A percentile compares a stretch with the other conserved stretches of the same genome.
These are phyloP conservation scores for Tetranychus urticae DNA, from an alignment of 1,140 invertebrate genomes.

Conservation along the genomic window DNA sequence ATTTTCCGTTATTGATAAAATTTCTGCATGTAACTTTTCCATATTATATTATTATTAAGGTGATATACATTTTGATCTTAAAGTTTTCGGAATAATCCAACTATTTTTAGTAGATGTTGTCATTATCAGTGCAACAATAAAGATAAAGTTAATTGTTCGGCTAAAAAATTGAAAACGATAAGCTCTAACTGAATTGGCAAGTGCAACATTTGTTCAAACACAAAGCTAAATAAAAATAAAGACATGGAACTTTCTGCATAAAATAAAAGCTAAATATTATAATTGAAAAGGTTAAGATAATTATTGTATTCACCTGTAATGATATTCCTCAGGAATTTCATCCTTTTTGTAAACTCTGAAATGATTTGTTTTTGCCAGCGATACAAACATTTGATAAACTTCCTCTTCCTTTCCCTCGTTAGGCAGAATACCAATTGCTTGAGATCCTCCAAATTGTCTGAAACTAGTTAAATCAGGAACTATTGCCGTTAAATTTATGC, in stretches of 20 bases:
- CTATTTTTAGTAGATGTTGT: no score
- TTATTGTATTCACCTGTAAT: constrained; percentile 15
- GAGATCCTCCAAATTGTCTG: constrained; percentile 12
- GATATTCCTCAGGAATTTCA: constrained; percentile 19
- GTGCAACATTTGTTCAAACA: no score
- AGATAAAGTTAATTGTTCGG: neutral
- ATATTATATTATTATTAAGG: neutral
- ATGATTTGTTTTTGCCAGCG: neutral
- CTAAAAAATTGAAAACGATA: neutral
- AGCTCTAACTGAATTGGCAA: neutral
- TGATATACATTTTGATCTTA: neutral
- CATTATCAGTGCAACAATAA: neutral
- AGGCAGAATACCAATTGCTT: neutral
- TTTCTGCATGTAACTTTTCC: neutral
- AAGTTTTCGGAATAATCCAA: no score
- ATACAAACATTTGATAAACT: neutral
- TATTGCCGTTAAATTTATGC: constrained; percentile 11
- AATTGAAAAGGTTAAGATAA: no score
- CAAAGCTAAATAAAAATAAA: no score
- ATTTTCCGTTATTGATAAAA: neutral
- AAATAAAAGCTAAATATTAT: no score
- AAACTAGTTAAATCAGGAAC: constrained; percentile 3
- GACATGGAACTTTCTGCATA: no score
- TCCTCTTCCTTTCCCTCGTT: neutral
- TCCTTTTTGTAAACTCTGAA: constrained; percentile 17